These are phyloP conservation scores for Propithecus perrieri DNA, from an alignment of 2,797 vertebrate genomes.

Conservation along the genomic window DNA sequence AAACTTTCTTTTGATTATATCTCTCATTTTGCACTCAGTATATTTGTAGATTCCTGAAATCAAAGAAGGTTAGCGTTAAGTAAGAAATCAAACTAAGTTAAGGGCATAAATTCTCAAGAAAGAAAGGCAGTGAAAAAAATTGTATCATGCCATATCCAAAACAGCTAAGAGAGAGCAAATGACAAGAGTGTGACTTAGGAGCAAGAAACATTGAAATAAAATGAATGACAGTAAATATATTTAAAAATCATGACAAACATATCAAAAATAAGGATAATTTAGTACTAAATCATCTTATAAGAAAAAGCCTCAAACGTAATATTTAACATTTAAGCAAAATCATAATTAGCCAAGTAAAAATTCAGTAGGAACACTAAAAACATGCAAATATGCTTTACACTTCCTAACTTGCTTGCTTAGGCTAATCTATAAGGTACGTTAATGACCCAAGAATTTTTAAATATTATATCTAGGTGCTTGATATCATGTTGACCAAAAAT, in stretches of 20 bases:
- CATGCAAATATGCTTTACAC: neutral
- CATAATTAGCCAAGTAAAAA: constrained; percentile 48
- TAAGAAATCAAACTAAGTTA: constrained; percentile 69
- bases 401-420: neutral
- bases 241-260: constrained; percentile 61
- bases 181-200: constrained; percentile 58
- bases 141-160: constrained; percentile 27
- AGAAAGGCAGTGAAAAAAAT: constrained; percentile 49
- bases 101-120: constrained; percentile 58
- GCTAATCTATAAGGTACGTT: neutral
- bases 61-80: constrained; percentile 73
- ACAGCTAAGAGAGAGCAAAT: constrained; percentile 62
- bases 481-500: neutral
- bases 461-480: neutral
- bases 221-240: constrained; percentile 64
- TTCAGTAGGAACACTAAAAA: constrained; percentile 32
- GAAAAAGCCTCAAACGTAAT: constrained; percentile 54
- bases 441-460: neutral
- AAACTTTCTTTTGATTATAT: constrained; percentile 81
- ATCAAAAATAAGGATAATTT: constrained; percentile 67
- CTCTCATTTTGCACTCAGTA: constrained; percentile 67
- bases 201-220: neutral
- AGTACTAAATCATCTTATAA: constrained; percentile 46
- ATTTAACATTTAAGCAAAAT: constrained; percentile 64
- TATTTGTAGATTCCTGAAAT: constrained; percentile 77